Evolutionary conservation across 2,888 invertebrate genomes (phyloP).

Genomic region (Pomacea canaliculata): DNA sequence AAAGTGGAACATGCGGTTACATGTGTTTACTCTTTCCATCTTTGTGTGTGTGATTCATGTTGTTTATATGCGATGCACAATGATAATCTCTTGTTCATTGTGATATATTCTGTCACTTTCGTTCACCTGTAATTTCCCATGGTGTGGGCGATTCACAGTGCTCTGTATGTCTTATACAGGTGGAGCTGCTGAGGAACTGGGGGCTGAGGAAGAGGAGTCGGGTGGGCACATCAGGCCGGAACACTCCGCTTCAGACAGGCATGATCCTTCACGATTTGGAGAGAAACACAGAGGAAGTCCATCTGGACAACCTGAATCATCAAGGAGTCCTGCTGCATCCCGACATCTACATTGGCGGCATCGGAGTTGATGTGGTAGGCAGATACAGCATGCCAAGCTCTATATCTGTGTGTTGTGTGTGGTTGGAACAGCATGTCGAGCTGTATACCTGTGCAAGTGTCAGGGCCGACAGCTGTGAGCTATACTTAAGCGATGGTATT

Average conservation of each 20-base stretch:
- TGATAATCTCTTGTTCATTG: no score
- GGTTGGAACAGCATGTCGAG: not conserved
- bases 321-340: conserved; percentile 1
- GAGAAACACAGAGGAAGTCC: not conserved
- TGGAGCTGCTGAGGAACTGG: conserved; percentile 25
- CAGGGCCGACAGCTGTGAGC: no score
- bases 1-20: no score
- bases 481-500: no score
- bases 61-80: no score
- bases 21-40: no score
- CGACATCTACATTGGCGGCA: conserved; percentile 9
- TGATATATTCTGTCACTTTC: no score
- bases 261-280: not conserved
- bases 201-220: not conserved
- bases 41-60: no score
- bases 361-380: conserved; percentile 14
- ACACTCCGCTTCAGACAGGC: not conserved
- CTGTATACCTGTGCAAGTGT: no score
- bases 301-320: conserved; percentile 10
- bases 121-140: no score
- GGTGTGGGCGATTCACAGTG: no score
- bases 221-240: not conserved
- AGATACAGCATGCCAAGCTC: not conserved
- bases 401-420: not conserved
- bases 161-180: not conserved